Conservation (phyloP, 2,797 vertebrate genomes). For the Squalus acanthias region DNA sequence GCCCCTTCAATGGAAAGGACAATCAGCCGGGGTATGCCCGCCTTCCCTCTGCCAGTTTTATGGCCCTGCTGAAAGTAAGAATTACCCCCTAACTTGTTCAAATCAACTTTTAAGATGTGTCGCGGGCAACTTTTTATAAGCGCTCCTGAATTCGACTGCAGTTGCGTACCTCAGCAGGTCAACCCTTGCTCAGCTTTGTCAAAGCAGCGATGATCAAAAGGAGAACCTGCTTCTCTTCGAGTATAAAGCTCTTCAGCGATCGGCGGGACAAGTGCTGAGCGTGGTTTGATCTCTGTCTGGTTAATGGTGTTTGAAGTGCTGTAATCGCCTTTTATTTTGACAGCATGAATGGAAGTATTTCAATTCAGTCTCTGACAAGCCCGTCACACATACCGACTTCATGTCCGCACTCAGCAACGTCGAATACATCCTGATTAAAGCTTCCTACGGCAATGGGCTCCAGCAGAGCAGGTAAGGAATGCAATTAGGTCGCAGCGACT, state of each 20-base stretch:
- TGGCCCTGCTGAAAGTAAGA: not conserved
- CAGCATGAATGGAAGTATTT: constrained; percentile 89
- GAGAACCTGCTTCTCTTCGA: not conserved
- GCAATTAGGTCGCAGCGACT: too few species aligned
- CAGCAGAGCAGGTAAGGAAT: constrained; percentile 82
- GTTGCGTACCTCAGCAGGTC: not conserved
- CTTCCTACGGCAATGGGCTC: constrained; percentile 74
- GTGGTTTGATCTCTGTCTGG: not conserved
- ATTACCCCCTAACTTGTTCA: not conserved
- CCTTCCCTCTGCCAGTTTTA: not conserved
- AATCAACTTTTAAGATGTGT: not conserved
- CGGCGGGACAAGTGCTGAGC: not conserved
- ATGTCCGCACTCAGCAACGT: constrained; percentile 78
- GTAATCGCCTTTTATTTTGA: constrained; percentile 39
- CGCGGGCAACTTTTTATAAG: not conserved
- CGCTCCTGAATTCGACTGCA: not conserved
- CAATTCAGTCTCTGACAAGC: constrained; percentile 75
- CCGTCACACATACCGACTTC: constrained; percentile 76
- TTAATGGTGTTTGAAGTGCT: not conserved
- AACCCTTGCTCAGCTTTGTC: not conserved
- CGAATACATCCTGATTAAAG: constrained; percentile 82
- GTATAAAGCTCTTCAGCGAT: not conserved
- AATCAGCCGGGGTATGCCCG: not conserved
- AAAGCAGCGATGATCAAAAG: not conserved
- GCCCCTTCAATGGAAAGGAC: not conserved